A percentile compares a stretch with the other conserved stretches of the same genome.
These are phyloP conservation scores for Tenthredo notha DNA, from an alignment of 2,888 invertebrate genomes.

Conservation along the genomic window DNA sequence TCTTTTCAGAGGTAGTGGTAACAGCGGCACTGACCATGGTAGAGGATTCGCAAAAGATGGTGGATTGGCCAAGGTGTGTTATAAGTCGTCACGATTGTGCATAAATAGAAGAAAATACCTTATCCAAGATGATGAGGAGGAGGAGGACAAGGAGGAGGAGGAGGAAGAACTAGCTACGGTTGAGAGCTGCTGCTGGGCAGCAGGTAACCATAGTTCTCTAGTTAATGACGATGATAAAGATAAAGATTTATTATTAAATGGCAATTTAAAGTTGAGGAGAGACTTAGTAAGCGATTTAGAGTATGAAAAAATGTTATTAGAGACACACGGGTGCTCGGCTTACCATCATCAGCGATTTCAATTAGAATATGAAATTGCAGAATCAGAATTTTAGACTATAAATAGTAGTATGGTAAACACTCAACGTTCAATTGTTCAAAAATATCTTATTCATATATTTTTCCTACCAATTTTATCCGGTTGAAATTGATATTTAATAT, in stretches of 20 bases:
- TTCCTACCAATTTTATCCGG: constrained; percentile 39
- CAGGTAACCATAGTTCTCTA: constrained; percentile 68
- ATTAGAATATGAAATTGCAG: constrained; percentile 61
- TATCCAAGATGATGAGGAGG: background rate
- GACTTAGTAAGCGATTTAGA: constrained; percentile 58
- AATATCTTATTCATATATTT: constrained; percentile 31
- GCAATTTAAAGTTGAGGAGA: constrained; percentile 58
- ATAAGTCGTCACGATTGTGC: constrained; percentile 68
- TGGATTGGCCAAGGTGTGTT: constrained; percentile 69
- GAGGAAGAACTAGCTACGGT: constrained; percentile 51
- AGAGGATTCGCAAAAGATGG: constrained; percentile 64
- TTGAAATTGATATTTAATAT: constrained; percentile 27
- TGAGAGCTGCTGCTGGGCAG: constrained; percentile 63
- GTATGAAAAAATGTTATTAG: constrained; percentile 82
- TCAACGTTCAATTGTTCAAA: constrained; percentile 49
- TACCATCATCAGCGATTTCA: constrained; percentile 78
- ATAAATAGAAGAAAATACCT: constrained; percentile 59
- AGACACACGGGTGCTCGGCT: constrained; percentile 83
- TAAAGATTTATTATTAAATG: constrained; percentile 56
- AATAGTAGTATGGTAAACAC: background rate
- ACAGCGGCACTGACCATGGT: constrained; percentile 68
- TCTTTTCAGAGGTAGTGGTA: constrained; percentile 75
- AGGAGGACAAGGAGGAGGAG: constrained; percentile 29
- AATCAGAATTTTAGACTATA: constrained; percentile 67
- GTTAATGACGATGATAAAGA: constrained; percentile 58